These are phyloP conservation scores for Lethrus apterus DNA, from an alignment of 1,140 invertebrate genomes.

Conservation along the genomic window DNA sequence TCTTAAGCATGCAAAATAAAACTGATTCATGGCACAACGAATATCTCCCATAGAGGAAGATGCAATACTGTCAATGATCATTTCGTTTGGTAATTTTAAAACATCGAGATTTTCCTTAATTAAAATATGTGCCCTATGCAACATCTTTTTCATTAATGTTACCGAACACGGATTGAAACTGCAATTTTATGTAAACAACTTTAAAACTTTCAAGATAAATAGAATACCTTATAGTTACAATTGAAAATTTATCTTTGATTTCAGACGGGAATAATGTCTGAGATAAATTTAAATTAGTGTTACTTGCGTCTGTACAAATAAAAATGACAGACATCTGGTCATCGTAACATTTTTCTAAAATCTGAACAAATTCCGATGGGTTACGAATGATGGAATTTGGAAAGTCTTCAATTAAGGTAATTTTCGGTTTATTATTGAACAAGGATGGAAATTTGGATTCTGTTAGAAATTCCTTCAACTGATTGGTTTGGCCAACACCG, in stretches of 20 bases:
- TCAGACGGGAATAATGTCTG: slow-evolving; percentile 56
- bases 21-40: slow-evolving; percentile 60
- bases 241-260: slow-evolving; percentile 51
- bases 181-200: slow-evolving; percentile 22
- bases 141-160: slow-evolving; percentile 55
- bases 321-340: slow-evolving; percentile 64
- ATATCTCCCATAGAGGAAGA: slow-evolving; percentile 62
- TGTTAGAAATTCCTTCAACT: slow-evolving; percentile 60
- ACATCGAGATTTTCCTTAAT: slow-evolving; percentile 46
- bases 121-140: slow-evolving; percentile 53
- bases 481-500: slow-evolving; percentile 51
- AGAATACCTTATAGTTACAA: slow-evolving; percentile 53
- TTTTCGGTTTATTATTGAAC: slow-evolving; percentile 40
- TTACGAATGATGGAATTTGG: slow-evolving; percentile 61
- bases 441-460: slow-evolving; percentile 62
- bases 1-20: slow-evolving; percentile 61
- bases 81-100: slow-evolving; percentile 43
- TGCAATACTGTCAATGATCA: slow-evolving; percentile 57
- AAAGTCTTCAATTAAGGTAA: slow-evolving; percentile 66
- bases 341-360: slow-evolving; percentile 55
- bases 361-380: slow-evolving; percentile 50
- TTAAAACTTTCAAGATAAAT: background rate
- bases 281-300: slow-evolving; percentile 50
- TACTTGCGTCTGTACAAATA: slow-evolving; percentile 58
- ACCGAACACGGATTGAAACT: slow-evolving; percentile 59